Conservation (phyloP, 2,888 invertebrate species). For the Tiphia femorata region DNA sequence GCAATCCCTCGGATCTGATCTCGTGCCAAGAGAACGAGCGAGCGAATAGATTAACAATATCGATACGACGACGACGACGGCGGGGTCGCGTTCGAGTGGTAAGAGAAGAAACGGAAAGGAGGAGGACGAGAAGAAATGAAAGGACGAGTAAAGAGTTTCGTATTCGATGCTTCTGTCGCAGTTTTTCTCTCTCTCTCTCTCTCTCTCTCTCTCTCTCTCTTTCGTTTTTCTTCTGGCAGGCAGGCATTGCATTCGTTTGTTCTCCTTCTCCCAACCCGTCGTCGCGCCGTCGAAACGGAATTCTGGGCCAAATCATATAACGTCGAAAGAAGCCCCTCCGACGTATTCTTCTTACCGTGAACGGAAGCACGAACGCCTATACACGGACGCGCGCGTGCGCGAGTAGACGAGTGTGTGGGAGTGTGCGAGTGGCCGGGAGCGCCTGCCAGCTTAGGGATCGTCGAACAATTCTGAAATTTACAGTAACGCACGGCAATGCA, state of each 20-base stretch:
- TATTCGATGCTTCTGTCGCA: not conserved
- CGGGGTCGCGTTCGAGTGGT: too few relatives aligned
- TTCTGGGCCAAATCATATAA: conserved; percentile 39
- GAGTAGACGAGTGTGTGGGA: not conserved
- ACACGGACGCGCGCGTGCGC: not conserved
- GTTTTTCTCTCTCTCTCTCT: not conserved
- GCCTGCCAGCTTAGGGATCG: too few relatives aligned
- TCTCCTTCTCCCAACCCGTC: conserved; percentile 22
- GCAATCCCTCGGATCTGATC: conserved; percentile 29
- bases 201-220: not conserved
- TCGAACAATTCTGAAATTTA: too few relatives aligned
- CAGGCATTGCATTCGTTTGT: conserved; percentile 27
- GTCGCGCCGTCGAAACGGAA: conserved; percentile 20
- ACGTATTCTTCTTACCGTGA: not conserved
- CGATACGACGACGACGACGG: too few relatives aligned
- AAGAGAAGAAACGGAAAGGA: not conserved
- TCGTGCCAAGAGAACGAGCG: conserved; percentile 37
- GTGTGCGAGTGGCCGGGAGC: too few relatives aligned
- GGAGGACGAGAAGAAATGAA: conserved; percentile 13
- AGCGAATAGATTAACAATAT: conserved; percentile 42
- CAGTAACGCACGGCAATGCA: too few relatives aligned
- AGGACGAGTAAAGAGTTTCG: not conserved
- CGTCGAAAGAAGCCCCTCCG: not conserved
- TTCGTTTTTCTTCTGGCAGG: not conserved
- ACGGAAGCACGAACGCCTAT: not conserved